Evolutionary conservation across 2,113 vertebrate genomes (phyloP).

Genomic region (Tenrec ecaudatus): DNA sequence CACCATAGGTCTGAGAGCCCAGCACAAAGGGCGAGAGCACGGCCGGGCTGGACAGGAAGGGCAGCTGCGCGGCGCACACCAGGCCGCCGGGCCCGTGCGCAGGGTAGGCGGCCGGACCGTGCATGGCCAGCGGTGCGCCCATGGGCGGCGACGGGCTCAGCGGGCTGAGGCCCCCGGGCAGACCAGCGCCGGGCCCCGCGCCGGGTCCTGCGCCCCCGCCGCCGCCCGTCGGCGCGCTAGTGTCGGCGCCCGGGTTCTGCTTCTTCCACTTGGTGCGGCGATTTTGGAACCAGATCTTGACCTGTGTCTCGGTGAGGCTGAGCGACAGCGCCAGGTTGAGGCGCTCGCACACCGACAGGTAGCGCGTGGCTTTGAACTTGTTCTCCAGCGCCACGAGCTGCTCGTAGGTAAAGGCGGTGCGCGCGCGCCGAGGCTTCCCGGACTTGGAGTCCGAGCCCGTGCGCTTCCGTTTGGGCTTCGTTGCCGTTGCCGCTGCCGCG

Average conservation of each 20-base stretch:
- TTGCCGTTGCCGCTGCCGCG: constrained; percentile 58
- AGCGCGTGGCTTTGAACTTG: constrained; percentile 97
- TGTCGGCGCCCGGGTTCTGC: constrained; percentile 96
- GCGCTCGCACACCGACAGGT: constrained; percentile 95
- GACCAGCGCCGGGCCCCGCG: constrained; percentile 81
- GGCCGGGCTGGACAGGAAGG: constrained; percentile 94
- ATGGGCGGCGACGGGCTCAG: constrained; percentile 95
- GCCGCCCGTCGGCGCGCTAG: constrained; percentile 91
- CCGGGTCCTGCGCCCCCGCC: constrained; percentile 82
- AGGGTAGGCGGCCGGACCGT: constrained; percentile 91
- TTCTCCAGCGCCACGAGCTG: constrained; percentile 97
- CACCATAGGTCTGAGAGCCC: constrained; percentile 96
- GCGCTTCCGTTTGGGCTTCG: constrained; percentile 94
- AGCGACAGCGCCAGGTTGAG: constrained; percentile 95
- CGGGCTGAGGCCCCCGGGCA: constrained; percentile 89
- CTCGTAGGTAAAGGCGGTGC: constrained; percentile 97
- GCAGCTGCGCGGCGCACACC: constrained; percentile 94
- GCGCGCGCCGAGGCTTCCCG: constrained; percentile 94
- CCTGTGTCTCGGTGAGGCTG: constrained; percentile 95
- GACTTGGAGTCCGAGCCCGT: constrained; percentile 96
- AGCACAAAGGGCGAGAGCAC: constrained; percentile 98
- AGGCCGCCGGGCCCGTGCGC: constrained; percentile 92
- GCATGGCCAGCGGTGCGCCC: constrained; percentile 93
- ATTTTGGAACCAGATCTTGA: constrained; percentile 98
- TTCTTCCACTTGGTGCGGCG: constrained; percentile 98